Evolutionary conservation across 2,888 invertebrate species (phyloP).

Genomic region (Alviniconcha strummeri): DNA sequence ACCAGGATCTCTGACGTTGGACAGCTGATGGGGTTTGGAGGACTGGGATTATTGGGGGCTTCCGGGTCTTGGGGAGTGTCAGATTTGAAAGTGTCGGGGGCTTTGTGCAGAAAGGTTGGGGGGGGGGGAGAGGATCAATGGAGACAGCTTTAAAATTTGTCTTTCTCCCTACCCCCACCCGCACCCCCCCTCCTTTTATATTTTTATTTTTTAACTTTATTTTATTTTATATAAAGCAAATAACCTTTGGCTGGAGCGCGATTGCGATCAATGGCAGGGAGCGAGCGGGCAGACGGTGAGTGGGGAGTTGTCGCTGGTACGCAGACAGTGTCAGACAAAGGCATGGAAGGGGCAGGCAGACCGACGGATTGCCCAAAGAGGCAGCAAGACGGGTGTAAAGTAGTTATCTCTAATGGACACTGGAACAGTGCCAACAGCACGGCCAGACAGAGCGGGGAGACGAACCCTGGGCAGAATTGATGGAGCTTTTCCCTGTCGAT

Average conservation of each 20-base stretch:
- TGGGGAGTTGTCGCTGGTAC: not conserved
- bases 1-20: conserved; percentile 7
- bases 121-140: not conserved
- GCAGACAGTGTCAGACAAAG: conserved; percentile 13
- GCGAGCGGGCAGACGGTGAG: not conserved
- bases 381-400: conserved; percentile 21
- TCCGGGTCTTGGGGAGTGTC: not conserved
- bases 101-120: not conserved
- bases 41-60: not conserved
- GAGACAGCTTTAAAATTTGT: not conserved
- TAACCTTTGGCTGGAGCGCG: not conserved
- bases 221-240: no score
- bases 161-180: not conserved
- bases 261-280: not conserved
- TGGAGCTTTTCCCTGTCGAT: conserved; percentile 30
- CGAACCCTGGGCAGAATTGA: conserved; percentile 26
- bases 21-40: conserved; percentile 11
- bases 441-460: conserved; percentile 5
- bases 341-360: not conserved
- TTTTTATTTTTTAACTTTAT: not conserved
- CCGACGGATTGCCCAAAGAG: not conserved
- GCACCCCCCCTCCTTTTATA: not conserved
- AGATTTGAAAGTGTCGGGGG: not conserved
- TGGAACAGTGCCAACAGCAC: not conserved
- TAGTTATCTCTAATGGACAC: conserved; percentile 33